Conservation (phyloP, 2,888 invertebrate species). For the Dastarcus helophoroides region DNA sequence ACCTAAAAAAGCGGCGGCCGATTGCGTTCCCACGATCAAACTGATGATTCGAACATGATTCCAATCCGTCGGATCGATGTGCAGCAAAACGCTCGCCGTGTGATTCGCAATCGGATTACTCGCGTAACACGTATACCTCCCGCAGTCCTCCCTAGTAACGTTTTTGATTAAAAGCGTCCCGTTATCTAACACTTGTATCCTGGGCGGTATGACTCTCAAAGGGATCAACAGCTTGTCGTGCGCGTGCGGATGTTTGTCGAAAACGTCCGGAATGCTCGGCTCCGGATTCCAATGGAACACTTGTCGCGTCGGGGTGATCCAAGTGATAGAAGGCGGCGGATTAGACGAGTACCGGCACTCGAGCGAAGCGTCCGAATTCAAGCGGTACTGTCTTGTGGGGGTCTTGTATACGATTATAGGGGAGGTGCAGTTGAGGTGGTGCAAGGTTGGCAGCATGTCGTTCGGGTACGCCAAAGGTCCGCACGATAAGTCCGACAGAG, state of each 20-base stretch:
- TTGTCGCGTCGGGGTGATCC: conserved; percentile 68
- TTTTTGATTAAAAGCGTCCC: conserved; percentile 31
- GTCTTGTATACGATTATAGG: conserved; percentile 50
- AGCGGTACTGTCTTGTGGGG: conserved; percentile 49
- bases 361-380: conserved; percentile 56
- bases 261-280: conserved; percentile 50
- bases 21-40: conserved; percentile 67
- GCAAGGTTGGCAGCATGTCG: conserved; percentile 58
- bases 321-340: conserved; percentile 69
- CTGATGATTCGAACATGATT: conserved; percentile 75
- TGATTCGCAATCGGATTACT: conserved; percentile 73
- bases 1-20: conserved; percentile 68
- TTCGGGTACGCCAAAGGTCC: conserved; percentile 49
- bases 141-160: conserved; percentile 68
- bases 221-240: conserved; percentile 44
- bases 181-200: conserved; percentile 53
- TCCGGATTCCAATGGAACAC: conserved; percentile 72
- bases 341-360: conserved; percentile 55
- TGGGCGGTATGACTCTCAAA: conserved; percentile 34
- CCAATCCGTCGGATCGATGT: conserved; percentile 78
- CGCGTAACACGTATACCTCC: conserved; percentile 75
- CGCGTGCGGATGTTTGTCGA: conserved; percentile 52
- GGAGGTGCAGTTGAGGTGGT: conserved; percentile 58
- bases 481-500: conserved; percentile 51
- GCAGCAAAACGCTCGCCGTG: conserved; percentile 62